phyloP scores from a whole-genome alignment of 2,797 vertebrate genomes.

The Spinibarbus caldwelli region DNA sequence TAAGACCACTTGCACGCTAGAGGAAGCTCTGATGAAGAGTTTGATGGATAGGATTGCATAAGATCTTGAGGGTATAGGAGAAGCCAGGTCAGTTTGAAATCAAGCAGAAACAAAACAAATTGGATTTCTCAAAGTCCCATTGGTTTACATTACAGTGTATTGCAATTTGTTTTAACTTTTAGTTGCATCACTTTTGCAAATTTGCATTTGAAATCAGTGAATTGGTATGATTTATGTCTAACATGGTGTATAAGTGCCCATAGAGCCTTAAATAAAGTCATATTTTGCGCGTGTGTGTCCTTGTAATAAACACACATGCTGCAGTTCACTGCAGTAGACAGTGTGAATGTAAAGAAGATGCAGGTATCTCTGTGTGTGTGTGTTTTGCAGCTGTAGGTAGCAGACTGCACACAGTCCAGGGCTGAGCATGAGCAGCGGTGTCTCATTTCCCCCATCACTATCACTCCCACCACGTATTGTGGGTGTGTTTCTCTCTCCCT shows the following conservation, averaged over 20 bases:
- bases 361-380: neutral
- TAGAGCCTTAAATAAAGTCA: neutral
- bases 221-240: neutral
- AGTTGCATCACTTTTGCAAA: neutral
- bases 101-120: neutral
- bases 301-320: slow-evolving; percentile 31
- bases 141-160: neutral
- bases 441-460: slow-evolving; percentile 39
- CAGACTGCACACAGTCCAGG: slow-evolving; percentile 35
- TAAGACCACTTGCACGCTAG: neutral
- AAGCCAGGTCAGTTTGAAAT: neutral
- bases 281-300: neutral
- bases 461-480: slow-evolving; percentile 14
- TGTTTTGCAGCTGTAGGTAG: slow-evolving; percentile 25
- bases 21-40: neutral
- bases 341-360: slow-evolving; percentile 21
- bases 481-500: slow-evolving; percentile 28
- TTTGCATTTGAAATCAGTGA: neutral
- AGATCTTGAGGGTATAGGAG: neutral
- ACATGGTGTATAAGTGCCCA: neutral
- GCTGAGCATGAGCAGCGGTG: slow-evolving; percentile 38
- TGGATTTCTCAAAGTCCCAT: neutral
- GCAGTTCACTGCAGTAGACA: slow-evolving; percentile 42
- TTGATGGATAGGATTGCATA: neutral
- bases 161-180: neutral